Evolutionary conservation across 2,797 vertebrate species (phyloP).

Genomic region (Pitangus sulphuratus): DNA sequence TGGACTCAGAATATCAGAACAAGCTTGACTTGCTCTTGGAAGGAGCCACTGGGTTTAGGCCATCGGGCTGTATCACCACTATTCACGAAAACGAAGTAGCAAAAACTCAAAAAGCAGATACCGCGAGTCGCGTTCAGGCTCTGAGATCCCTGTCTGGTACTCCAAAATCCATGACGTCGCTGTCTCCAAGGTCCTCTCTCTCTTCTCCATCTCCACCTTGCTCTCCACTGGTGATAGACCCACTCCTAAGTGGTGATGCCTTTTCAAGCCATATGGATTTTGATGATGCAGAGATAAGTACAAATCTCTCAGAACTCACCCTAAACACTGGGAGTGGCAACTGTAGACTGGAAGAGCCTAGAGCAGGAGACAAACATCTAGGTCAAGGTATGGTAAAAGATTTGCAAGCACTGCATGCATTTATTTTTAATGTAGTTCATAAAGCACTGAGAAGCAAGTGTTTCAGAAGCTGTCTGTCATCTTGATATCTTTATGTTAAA

Average conservation of each 20-base stretch:
- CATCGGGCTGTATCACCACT: constrained; percentile 93
- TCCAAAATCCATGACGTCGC: constrained; percentile 89
- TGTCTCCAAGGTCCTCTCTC: constrained; percentile 94
- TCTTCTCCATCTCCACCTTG: constrained; percentile 95
- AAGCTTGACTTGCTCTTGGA: constrained; percentile 92
- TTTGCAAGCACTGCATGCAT: background rate
- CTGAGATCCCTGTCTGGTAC: constrained; percentile 87
- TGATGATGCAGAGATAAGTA: constrained; percentile 75
- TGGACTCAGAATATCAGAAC: constrained; percentile 90
- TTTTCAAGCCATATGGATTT: constrained; percentile 84
- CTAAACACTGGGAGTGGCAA: constrained; percentile 66
- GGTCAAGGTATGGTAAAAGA: constrained; percentile 73
- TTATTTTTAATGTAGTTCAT: constrained; percentile 10
- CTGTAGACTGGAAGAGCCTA: constrained; percentile 75
- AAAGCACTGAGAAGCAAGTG: background rate
- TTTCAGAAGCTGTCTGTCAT: background rate
- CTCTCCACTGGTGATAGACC: constrained; percentile 88
- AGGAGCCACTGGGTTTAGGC: constrained; percentile 84
- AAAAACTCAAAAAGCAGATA: constrained; percentile 73
- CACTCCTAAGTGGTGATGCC: constrained; percentile 84
- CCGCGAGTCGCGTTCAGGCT: constrained; percentile 79
- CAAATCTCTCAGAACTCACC: constrained; percentile 80
- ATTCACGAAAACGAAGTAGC: constrained; percentile 93
- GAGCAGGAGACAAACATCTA: constrained; percentile 66
- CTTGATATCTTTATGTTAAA: background rate